Evolutionary conservation across 2,113 vertebrate species (phyloP).

Genomic region (Nerophis ophidion): DNA sequence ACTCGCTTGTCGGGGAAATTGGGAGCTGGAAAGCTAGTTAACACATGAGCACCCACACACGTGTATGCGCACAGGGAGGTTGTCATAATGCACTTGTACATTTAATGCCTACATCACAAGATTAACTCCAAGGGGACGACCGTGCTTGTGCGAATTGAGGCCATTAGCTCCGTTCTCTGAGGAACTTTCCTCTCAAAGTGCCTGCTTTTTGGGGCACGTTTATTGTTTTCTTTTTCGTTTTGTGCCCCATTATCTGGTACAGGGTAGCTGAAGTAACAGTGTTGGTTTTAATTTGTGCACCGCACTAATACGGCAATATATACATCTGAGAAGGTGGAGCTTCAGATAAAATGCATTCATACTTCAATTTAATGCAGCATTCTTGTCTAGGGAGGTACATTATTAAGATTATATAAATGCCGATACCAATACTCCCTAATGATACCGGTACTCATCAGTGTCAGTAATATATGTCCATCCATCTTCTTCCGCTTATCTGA

Average conservation of each 20-base stretch:
- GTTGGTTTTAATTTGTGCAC: constrained; percentile 2
- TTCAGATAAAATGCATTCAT: neutral
- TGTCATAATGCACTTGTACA: neutral
- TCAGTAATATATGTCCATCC: no score
- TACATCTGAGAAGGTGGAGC: neutral
- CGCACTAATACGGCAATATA: neutral
- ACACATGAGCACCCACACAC: constrained; percentile 26
- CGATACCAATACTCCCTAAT: no score
- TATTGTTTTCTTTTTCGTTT: constrained; percentile 2
- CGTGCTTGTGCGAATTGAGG: constrained; percentile 21
- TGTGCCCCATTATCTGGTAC: neutral
- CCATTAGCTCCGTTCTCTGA: constrained; percentile 23
- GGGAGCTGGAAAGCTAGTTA: constrained; percentile 13
- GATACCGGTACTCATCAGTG: no score
- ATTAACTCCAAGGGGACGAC: constrained; percentile 11
- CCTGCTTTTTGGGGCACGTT: constrained; percentile 4
- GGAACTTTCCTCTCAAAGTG: neutral
- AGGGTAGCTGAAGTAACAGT: constrained; percentile 8
- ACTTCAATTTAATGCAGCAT: neutral
- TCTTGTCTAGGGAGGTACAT: neutral
- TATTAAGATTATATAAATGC: no score
- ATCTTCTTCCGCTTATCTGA: no score
- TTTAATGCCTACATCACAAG: constrained; percentile 13
- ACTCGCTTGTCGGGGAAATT: constrained; percentile 10
- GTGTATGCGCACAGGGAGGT: neutral